Percentiles rank a stretch among this genome's conserved stretches.
Evolutionary conservation across 23 tunicate genomes (phyloP).

Genomic region (Styela clava): DNA sequence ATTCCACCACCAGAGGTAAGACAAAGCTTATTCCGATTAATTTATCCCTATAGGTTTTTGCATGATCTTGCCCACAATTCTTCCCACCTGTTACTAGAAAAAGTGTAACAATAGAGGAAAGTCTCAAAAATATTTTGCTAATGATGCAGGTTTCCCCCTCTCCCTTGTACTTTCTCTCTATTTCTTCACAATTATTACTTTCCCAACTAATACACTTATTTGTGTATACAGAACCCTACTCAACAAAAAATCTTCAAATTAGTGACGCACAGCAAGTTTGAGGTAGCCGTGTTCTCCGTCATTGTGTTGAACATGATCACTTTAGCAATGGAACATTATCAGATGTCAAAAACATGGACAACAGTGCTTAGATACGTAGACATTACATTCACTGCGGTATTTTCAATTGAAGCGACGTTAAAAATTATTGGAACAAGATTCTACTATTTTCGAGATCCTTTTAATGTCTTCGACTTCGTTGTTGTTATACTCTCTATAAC

Average conservation of each 20-base stretch:
- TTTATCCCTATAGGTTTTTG: too few species aligned
- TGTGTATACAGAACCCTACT: constrained; percentile 43
- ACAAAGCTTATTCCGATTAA: neutral
- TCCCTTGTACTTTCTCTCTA: too few species aligned
- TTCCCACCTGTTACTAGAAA: too few species aligned
- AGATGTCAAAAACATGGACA: constrained; percentile 55
- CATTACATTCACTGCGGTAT: constrained; percentile 65
- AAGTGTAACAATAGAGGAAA: too few species aligned
- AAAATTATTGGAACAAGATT: constrained; percentile 70
- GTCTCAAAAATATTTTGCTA: too few species aligned
- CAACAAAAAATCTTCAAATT: constrained; percentile 60
- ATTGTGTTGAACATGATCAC: constrained; percentile 85
- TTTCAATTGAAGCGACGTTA: constrained; percentile 55
- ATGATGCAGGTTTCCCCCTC: too few species aligned
- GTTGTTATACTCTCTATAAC: constrained; percentile 63
- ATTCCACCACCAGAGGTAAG: constrained; percentile 79
- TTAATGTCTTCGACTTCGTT: constrained; percentile 85
- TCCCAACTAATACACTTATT: neutral
- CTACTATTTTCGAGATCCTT: constrained; percentile 75
- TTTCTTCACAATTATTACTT: too few species aligned
- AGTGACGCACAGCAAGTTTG: constrained; percentile 79
- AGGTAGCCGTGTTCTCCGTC: constrained; percentile 63
- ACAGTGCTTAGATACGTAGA: constrained; percentile 51
- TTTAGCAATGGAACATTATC: constrained; percentile 84
- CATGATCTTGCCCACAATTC: too few species aligned